phyloP scores from a whole-genome alignment of 2,797 vertebrate genomes.

The Poliocrania exsul region DNA sequence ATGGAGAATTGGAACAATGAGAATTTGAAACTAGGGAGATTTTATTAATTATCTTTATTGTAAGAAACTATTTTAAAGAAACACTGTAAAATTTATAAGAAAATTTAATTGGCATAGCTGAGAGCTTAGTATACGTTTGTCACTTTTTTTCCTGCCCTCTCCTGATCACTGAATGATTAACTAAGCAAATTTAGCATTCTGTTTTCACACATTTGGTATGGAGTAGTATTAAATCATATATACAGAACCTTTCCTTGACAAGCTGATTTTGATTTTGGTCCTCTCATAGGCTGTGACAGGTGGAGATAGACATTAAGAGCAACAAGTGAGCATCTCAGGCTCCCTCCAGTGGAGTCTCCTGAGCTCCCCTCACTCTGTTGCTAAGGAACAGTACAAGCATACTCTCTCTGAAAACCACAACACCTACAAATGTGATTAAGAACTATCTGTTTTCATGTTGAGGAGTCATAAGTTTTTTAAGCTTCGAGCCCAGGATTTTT shows the following conservation, averaged over 20 bases:
- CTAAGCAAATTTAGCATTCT: not conserved
- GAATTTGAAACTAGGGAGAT: not conserved
- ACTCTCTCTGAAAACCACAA: constrained; percentile 57
- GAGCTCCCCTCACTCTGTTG: constrained; percentile 62
- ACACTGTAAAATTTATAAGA: not conserved
- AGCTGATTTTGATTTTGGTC: not conserved
- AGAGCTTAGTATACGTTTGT: not conserved
- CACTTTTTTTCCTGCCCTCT: not conserved
- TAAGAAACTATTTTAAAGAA: not conserved
- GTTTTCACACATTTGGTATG: not conserved
- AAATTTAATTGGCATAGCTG: not conserved
- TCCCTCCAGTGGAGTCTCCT: constrained; percentile 31
- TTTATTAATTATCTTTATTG: not conserved
- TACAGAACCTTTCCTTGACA: not conserved
- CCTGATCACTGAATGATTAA: not conserved
- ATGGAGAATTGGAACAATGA: not conserved
- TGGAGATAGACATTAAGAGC: constrained; percentile 1
- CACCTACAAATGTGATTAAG: constrained; percentile 69
- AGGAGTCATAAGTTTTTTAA: constrained; percentile 66
- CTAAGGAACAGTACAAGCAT: constrained; percentile 75
- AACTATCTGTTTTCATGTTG: constrained; percentile 69
- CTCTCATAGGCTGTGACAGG: not conserved
- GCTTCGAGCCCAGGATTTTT: constrained; percentile 48
- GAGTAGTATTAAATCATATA: not conserved
- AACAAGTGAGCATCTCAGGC: not conserved